Conservation (phyloP, 2,797 vertebrate species). For the Neoniphon sammara region DNA sequence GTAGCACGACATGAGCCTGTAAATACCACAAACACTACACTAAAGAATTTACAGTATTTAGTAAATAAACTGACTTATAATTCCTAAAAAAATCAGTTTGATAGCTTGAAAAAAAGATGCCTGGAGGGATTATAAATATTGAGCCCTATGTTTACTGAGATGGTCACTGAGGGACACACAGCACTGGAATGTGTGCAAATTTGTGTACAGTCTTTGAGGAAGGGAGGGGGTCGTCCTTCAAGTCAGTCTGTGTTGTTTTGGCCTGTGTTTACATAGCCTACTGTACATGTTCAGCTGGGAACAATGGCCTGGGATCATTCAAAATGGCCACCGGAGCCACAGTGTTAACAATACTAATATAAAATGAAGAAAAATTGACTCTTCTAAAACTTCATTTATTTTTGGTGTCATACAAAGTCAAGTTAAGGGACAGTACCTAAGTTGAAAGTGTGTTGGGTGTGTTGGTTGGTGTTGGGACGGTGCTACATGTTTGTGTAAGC, state of each 20-base stretch:
- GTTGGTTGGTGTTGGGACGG: conserved; percentile 20
- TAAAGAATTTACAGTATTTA: neutral
- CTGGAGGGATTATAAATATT: conserved; percentile 4
- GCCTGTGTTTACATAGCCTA: conserved; percentile 64
- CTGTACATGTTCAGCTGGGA: conserved; percentile 54
- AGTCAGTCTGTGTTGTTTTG: conserved; percentile 56
- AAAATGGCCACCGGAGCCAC: conserved; percentile 52
- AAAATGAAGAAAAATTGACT: conserved; percentile 7
- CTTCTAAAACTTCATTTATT: conserved; percentile 6
- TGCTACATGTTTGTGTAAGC: conserved; percentile 69
- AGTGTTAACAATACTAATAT: conserved; percentile 9
- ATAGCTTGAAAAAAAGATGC: neutral
- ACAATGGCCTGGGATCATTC: conserved; percentile 66
- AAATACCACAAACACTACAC: neutral
- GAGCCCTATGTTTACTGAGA: conserved; percentile 17
- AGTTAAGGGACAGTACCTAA: neutral
- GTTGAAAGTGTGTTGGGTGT: neutral
- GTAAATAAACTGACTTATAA: neutral
- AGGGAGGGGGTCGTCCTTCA: conserved; percentile 76
- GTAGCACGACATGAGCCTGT: neutral
- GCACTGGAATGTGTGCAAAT: conserved; percentile 55
- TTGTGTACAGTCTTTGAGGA: conserved; percentile 66
- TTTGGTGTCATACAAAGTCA: neutral
- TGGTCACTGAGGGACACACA: conserved; percentile 34
- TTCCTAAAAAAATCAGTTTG: neutral